Base-by-base conservation (phyloP, 2,888 invertebrate genomes). In the Falcaria lacertinaria region DNA sequence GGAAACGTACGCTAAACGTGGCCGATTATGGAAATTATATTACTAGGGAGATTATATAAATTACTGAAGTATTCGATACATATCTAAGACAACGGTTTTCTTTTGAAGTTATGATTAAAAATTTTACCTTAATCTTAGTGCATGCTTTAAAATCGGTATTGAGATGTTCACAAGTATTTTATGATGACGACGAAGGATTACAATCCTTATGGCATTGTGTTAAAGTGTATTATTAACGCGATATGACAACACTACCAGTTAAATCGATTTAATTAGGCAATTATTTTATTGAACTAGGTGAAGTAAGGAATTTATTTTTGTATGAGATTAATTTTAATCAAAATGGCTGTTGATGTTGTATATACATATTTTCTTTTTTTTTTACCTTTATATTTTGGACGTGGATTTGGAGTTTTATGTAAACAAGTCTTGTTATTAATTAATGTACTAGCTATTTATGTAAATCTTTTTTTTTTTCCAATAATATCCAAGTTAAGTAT, bases 301-400 rank as follows among this genome's bases (percentile, higher is more conserved):
- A 48, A 43, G 44, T 43, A 45, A 42, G 36, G 14, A 34, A 44
- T 44, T 32, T 52, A 53, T 45, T 44, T 57, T 56, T 54, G 48
- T 53, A 60, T 61, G 71, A 73, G 72, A 74, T 74, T 74, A 28
- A 11, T 28, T 28, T 11, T 28, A 11, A 69, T 57, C 48, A 65
- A 65, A 55, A 64, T 70, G 73, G 72, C 74, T 74, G 72, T 72
- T 67, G 63, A 56, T 50, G 52, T 57, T 53, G 52, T 19, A 19
- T 19, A 19, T 50, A 46, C 48, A 48, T 58, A 51, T 52, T 54
- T 46, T 52, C 45, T 51, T 51, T 48, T 52, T 3, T 19, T 50
- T 44, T 28, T 40, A 47, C 42, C 43, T 44, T 56, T 47, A 7
- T 25, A 25, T 8, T 28, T 28, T 28, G 8, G 3, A 11, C 2